Evolutionary conservation across 1,140 invertebrate species (phyloP), one percentile per base, ranked within the genome.

Genomic region (Cotesia chilonis): DNA sequence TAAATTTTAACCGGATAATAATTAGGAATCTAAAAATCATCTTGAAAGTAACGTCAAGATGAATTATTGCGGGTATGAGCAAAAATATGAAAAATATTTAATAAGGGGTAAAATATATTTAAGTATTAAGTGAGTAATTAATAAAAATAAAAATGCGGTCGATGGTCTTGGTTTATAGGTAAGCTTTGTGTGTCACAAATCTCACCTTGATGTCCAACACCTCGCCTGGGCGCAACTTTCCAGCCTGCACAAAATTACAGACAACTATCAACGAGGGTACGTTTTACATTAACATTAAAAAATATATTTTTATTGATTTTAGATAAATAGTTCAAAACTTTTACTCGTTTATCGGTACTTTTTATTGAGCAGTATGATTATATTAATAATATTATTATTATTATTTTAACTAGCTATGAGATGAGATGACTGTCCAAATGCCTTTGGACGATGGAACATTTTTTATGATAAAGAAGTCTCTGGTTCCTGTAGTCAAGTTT

Each of bases 121-220:
- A 36, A 59, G 12, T 38, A 14, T 20, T 47, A 28, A 47, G 47
- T 60, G 9, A 59, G 6, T 47, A 28, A 41, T 38, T 35, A 17
- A 70, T 20, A 59, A 20, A 20, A 28, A 59, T 28, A 59, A 35
- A 9, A 57, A 60, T 41, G 47, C 20, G 70, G 12, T 67, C 47
- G 14, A 37, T 68, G 12, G 52, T 83, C 71, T 83, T 81, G 81
- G 41, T 47, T 9, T 47, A 83, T 79, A 85, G 88, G 88, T 88
- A 89, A 88, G 89, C 87, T 90, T 89, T 89, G 89, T 90, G 89
- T 89, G 86, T 89, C 89, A 89, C 89, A 90, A 90, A 89, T 88
- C 90, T 91, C 91, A 93, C 92, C 92, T 93, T 92, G 86, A 87
- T 87, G 87, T 93, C 92, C 83, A 91, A 89, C 85, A 93, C 90